Base-by-base conservation (phyloP, 1,140 invertebrate genomes). In the Radopholus similis region DNA sequence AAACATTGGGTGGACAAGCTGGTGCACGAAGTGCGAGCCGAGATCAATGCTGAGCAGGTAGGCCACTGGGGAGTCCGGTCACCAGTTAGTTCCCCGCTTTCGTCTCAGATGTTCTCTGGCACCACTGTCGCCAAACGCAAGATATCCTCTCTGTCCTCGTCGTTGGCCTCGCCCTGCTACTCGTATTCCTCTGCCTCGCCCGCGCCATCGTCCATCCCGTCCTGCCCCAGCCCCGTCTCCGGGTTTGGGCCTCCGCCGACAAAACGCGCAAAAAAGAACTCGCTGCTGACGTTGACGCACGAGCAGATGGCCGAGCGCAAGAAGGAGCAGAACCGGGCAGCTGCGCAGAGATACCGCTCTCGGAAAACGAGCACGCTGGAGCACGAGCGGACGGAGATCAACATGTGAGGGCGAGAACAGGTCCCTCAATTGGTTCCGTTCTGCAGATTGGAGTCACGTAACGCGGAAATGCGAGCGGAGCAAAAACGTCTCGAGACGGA, bases 311-410 rank as follows among this genome's bases (percentile, higher is more conserved):
- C 73, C 42, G 64, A 73, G 54, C 71, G 77, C 35, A 79, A 79
- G 42, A 80, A 79, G 49, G 66, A 81, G 53, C 77, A 79, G 62
- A 79, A 79, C 62, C 66, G 76, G 42, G 67, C 68, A 15, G 77
- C 77, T 42, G 77, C 77, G 21, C 77, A 80, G 53, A 55, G 79
- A 53, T 79, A 79, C 42, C 71, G 77, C 34, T 55, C 49, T 26
- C 34, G 72, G 28, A 40, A 60, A 11, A 56, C 44, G 18, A 47
- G 73, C 30, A 77, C 55, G 23, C 26, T 76, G 30, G 63, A 75
- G 37, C 42, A 35, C 8, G 64, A 49, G 49, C 23, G 34, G n/a
- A 42, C 54, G 23, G 76, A 76, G 30, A 59, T 59, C n/a, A n/a
- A n/a, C 21, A n/a, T n/a, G n/a, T n/a, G n/a, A n/a, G n/a, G n/a